Conservation (phyloP, 2,888 invertebrate genomes). For the Tetragonisca angustula region DNA sequence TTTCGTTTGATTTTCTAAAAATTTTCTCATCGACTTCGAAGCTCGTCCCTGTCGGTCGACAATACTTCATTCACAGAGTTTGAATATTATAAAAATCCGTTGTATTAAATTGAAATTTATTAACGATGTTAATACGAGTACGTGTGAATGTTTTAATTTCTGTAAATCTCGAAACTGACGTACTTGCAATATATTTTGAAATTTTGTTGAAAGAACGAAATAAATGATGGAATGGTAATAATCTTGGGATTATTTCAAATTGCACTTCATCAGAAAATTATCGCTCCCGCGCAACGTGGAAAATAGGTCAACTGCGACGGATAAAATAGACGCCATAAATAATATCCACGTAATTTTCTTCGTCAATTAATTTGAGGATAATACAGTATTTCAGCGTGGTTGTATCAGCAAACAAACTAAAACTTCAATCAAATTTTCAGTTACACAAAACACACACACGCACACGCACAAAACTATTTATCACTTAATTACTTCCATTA, state of each 20-base stretch:
- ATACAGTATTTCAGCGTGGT: background rate
- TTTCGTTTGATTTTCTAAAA: background rate
- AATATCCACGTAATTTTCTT: background rate
- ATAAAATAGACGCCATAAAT: background rate
- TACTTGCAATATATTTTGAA: background rate
- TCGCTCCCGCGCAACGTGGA: background rate
- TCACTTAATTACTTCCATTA: background rate
- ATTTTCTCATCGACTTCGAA: background rate
- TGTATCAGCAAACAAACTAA: background rate
- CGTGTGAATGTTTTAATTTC: background rate
- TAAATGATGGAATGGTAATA: fast-evolving
- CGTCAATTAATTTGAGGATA: background rate
- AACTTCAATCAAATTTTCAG: constrained; percentile 1
- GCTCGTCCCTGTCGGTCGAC: background rate
- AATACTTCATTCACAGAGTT: background rate
- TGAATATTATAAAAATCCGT: background rate
- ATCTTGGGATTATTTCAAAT: background rate
- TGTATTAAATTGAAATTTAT: background rate
- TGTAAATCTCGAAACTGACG: background rate
- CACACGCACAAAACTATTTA: background rate
- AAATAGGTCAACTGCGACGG: background rate
- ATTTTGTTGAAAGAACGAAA: background rate
- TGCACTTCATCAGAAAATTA: background rate
- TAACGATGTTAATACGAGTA: background rate
- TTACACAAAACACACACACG: background rate